Base-by-base conservation (phyloP, 2,113 vertebrate genomes). In the Anhinga anhinga region DNA sequence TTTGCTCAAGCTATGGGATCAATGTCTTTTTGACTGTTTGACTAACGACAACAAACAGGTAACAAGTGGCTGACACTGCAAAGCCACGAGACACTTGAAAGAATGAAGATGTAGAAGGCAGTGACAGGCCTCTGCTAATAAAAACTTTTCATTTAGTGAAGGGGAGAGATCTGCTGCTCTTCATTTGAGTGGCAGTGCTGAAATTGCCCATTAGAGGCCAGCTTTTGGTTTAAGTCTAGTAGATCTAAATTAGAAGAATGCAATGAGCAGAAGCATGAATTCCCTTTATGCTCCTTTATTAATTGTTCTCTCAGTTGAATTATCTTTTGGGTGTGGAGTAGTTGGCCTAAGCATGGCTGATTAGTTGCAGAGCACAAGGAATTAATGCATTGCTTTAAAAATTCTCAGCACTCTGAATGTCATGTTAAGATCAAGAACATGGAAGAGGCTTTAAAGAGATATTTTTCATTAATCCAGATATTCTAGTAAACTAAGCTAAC, bases 281-380 rank as follows among this genome's bases (percentile, higher is more conserved):
- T 88, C 62, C 61, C 53, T 66, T 86, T 71, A 21, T n/a, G 36
- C n/a, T 63, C 38, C 56, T 82, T 70, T 63, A 55, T 32, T 52
- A 55, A 82, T 36, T 5, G 14, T 84, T 91, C 63, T 89, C 92
- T 81, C 42, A 8, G 72, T 63, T 91, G 77, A 82, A 42, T 88
- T 83, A n/a, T 70, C 91, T 56, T 47, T n/a, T 82, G 90, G 93
- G 91, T 87, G 94, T 87, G 91, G 94, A 71, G 83, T 30, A 30
- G 38, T 8, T 65, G 27, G 36, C 44, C 40, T 52, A 14, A 89
- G 81, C 61, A 4, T 4, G 15, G 63, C 69, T 91, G 26, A 90
- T 95, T 53, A 79, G 62, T 34, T 88, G 18, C 72, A 90, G 63
- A 92, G 65, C 69, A 78, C 29, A 26, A 89, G 81, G 83, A 88